A percentile compares a stretch with the other conserved stretches of the same genome.
phyloP scores from a whole-genome alignment of 2,797 vertebrate species.

The Lutjanus campechanus region DNA sequence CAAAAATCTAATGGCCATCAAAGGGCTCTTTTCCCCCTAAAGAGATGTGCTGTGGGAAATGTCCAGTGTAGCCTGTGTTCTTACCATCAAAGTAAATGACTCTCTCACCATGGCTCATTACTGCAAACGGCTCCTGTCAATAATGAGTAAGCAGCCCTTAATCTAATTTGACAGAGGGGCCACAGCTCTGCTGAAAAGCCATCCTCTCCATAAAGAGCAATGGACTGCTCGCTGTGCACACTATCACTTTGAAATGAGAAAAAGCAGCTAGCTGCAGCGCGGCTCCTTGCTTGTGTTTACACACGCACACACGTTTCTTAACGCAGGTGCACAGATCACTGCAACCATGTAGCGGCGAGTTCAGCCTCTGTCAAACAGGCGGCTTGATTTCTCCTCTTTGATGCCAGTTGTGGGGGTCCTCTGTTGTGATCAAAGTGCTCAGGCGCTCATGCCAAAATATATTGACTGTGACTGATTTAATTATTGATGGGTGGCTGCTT shows the following conservation, averaged over 20 bases:
- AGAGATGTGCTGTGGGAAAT: conserved; percentile 67
- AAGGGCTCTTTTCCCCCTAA: conserved; percentile 49
- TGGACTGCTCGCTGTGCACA: conserved; percentile 47
- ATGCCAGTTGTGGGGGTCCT: conserved; percentile 37
- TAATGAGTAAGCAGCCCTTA: conserved; percentile 79
- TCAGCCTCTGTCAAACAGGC: conserved; percentile 22
- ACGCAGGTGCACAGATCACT: conserved; percentile 1
- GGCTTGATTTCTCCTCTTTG: conserved; percentile 33
- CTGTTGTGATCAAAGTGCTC: conserved; percentile 68
- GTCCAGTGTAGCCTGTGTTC: conserved; percentile 67
- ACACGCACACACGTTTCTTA: background rate
- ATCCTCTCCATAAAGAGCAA: conserved; percentile 69
- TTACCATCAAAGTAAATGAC: conserved; percentile 79
- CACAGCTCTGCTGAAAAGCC: conserved; percentile 68
- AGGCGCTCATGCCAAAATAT: conserved; percentile 66
- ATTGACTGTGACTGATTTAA: conserved; percentile 79
- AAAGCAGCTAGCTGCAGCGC: background rate
- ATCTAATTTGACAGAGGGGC: conserved; percentile 78
- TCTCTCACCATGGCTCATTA: conserved; percentile 78
- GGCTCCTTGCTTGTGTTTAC: background rate
- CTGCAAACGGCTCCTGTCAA: conserved; percentile 78
- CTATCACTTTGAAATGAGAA: conserved; percentile 38
- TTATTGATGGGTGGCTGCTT: conserved; percentile 81
- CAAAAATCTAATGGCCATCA: conserved; percentile 68
- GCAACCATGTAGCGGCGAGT: background rate